A percentile compares a stretch with the other conserved stretches of the same genome.
Evolutionary conservation across 2,113 vertebrate species (phyloP).

Genomic region (Scomber colias): DNA sequence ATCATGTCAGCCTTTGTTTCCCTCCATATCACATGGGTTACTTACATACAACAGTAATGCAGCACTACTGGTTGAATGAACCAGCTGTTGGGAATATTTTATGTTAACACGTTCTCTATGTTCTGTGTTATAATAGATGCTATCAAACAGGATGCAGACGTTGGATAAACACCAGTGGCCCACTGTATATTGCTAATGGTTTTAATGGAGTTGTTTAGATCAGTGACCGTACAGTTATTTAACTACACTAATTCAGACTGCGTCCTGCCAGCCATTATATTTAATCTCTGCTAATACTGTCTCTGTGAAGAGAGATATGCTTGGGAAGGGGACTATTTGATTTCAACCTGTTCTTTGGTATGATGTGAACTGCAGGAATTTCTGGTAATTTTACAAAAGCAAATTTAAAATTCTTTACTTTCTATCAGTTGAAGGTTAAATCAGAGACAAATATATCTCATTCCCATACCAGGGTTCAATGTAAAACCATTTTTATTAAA

Average conservation of each 20-base stretch:
- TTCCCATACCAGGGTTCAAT: background rate
- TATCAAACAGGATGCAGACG: constrained; percentile 9
- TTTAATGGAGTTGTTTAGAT: constrained; percentile 22
- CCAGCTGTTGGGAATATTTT: constrained; percentile 33
- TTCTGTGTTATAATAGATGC: constrained; percentile 21
- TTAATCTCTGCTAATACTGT: constrained; percentile 6
- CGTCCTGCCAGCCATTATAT: constrained; percentile 22
- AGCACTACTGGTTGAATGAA: constrained; percentile 33
- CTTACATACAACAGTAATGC: background rate
- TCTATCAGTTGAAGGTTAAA: background rate
- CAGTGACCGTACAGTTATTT: constrained; percentile 28
- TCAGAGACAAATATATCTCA: background rate
- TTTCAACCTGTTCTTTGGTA: constrained; percentile 20
- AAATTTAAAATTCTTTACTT: background rate
- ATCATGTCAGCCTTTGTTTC: constrained; percentile 9
- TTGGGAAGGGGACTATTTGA: constrained; percentile 17
- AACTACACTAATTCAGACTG: constrained; percentile 20
- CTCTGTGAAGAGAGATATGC: constrained; percentile 30
- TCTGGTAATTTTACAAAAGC: background rate
- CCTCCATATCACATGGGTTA: background rate
- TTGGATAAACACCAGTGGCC: background rate
- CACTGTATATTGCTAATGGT: constrained; percentile 21
- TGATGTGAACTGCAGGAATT: background rate
- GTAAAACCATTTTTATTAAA: background rate
- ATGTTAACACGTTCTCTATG: background rate